phyloP scores from a whole-genome alignment of 2,888 invertebrate species.

The Scrobipalpa costella region DNA sequence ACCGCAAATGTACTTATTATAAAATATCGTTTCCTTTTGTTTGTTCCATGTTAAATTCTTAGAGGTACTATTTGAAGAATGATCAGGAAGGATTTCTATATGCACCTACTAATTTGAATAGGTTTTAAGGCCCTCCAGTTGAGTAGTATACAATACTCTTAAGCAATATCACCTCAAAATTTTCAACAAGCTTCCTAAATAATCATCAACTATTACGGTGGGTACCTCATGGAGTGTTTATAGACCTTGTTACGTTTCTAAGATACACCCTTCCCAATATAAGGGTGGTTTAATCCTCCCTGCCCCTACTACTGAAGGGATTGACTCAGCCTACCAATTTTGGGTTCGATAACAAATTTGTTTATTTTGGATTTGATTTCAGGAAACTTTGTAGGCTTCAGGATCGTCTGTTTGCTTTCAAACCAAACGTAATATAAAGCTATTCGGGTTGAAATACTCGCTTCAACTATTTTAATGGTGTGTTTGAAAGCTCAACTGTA shows the following conservation, averaged over 20 bases:
- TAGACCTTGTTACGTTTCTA: constrained; percentile 46
- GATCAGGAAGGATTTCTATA: too few relatives aligned
- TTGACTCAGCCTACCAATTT: constrained; percentile 30
- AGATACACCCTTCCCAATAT: constrained; percentile 55
- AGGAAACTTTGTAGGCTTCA: constrained; percentile 14
- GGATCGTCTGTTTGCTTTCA: constrained; percentile 13
- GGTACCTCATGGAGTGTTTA: constrained; percentile 22
- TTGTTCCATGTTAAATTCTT: neutral
- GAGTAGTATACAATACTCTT: neutral
- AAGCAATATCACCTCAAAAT: neutral
- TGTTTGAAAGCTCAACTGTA: neutral
- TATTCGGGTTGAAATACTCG: neutral
- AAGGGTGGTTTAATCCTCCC: constrained; percentile 33
- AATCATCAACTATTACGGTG: constrained; percentile 11
- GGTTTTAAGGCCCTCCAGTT: neutral
- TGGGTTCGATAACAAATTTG: constrained; percentile 21
- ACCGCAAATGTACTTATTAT: neutral
- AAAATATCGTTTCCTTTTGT: neutral
- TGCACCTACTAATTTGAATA: neutral
- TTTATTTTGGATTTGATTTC: constrained; percentile 21
- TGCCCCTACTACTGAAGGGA: constrained; percentile 43
- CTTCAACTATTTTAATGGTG: too few relatives aligned
- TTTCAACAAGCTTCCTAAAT: neutral
- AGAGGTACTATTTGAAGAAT: neutral
- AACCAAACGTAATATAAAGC: neutral